Evolutionary conservation across 2,888 invertebrate species (phyloP), one percentile per base, ranked within the genome.

Genomic region (Protodeltote pygarga): DNA sequence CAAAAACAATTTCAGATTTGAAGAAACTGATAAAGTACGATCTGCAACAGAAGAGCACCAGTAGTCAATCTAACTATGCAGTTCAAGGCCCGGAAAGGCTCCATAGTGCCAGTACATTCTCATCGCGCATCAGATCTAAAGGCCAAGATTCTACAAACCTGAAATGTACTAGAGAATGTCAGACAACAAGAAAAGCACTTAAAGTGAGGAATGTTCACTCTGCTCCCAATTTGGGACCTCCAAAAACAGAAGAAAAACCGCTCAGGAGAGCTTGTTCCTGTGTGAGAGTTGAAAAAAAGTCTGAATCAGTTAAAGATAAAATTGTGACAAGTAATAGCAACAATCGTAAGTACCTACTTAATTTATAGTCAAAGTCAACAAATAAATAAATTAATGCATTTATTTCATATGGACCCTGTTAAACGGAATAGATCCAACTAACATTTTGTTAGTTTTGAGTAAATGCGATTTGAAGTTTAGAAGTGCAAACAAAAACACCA

Each of bases 11-110:
- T 89, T 33, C 78, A 95, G 95, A 95, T 86, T 84, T 95, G 35
- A 95, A 95, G 75, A 93, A 93, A 62, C 78, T 94, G 4, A 94
- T 95, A 17, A 95, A 94, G 73, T 93, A 94, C 75, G 94, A 94
- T 50, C 75, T 90, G 6, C 84, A 93, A 64, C 79, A 82, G 51
- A 79, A 83, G 55, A 79, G 52, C 2, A 19, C 37, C 6, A 52
- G 54, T 72, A 65, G 69, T 74, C 62, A 79, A 64, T 71, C 70
- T 3, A 67, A 62, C 28, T 47, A 46, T 25, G 76, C 80, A 21
- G 16, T 57, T 3, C 67, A 68, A 38, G 89, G 91, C 1, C 81
- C 83, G 5, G 92, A 92, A 55, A 79, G 92, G 55, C 67, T 92
- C 10, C 88, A 92, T 44, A 90, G 88, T 65, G 90, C 89, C 3